A percentile compares a stretch with the other conserved stretches of the same genome.
Conservation (phyloP, 1,140 invertebrate species). For the Meloidogyne chitwoodi region DNA sequence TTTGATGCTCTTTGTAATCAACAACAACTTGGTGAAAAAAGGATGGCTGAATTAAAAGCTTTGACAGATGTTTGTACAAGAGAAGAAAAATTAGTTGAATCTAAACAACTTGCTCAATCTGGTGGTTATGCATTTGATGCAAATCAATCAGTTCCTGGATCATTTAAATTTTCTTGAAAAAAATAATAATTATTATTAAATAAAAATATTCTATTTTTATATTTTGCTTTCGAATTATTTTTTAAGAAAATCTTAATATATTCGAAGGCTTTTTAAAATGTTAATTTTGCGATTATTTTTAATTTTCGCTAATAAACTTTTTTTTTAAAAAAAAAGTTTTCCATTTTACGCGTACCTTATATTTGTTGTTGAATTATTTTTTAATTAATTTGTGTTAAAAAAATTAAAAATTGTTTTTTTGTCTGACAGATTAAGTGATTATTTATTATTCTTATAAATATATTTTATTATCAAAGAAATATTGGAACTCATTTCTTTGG, state of each 20-base stretch:
- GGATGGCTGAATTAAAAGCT: slow-evolving; percentile 26
- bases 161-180: slow-evolving; percentile 32
- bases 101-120: slow-evolving; percentile 18
- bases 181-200: not conserved
- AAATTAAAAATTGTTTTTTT: too few species aligned
- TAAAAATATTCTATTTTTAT: not conserved
- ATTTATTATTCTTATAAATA: too few species aligned
- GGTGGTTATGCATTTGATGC: slow-evolving; percentile 44
- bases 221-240: not conserved
- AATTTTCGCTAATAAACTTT: too few species aligned
- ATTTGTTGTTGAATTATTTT: too few species aligned
- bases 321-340: too few species aligned
- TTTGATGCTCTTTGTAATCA: slow-evolving; percentile 21
- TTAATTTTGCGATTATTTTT: too few species aligned
- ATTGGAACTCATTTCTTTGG: too few species aligned
- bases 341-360: too few species aligned
- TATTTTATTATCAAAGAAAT: too few species aligned
- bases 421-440: too few species aligned
- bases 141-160: slow-evolving; percentile 20
- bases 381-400: too few species aligned
- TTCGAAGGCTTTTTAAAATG: too few species aligned
- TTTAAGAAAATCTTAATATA: not conserved
- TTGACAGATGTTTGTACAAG: slow-evolving; percentile 32
- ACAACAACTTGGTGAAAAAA: slow-evolving; percentile 23
- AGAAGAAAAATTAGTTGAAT: slow-evolving; percentile 36